Base-by-base conservation (phyloP, 2,113 vertebrate genomes). In the Picathartes gymnocephalus region DNA sequence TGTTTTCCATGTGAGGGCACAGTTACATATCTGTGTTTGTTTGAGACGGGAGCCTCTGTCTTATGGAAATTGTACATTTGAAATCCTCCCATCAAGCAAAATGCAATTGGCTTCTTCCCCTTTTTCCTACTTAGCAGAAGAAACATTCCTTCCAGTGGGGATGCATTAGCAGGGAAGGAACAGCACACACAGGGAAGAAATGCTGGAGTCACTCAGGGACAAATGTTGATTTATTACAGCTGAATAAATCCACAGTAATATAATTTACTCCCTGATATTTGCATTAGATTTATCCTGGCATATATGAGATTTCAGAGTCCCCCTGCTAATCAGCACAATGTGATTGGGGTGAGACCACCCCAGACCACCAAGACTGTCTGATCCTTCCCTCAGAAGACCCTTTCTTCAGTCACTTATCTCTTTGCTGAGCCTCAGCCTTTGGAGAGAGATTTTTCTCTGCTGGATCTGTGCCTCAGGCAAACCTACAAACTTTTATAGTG, bases 391-490 rank as follows among this genome's bases (percentile, higher is more conserved):
- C 77, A 64, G 51, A 86, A 94, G 73, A 64, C 19, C 72, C 40
- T 69, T 89, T 80, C 73, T 68, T 28, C 39, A 60, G 18, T 76
- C 13, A 4, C 39, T 90, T 65, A 28, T 96, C 45, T 79, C 72
- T 88, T 80, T 88, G 79, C 72, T 47, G 83, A 90, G 81, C 68
- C 69, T 94, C 90, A 96, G 31, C 58, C 20, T 83, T 88, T 92
- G 57, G 58, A 93, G 47, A 64, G 76, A 86, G 82, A 86, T 90
- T 94, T 92, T 88, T 93, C 64, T 88, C 0, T 81, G 72, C 72
- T 94, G 92, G 60, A 66, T 92, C 61, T 31, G n/a, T 92, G 94
- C 95, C 92, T 95, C 90, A 79, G 95, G 95, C 90, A 94, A 94
- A 94, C 83, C 86, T 80, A 88, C 93, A 96, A 93, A 97, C 79